Evolutionary conservation across 1,140 invertebrate species (phyloP).

Genomic region (Chionoecetes opilio): DNA sequence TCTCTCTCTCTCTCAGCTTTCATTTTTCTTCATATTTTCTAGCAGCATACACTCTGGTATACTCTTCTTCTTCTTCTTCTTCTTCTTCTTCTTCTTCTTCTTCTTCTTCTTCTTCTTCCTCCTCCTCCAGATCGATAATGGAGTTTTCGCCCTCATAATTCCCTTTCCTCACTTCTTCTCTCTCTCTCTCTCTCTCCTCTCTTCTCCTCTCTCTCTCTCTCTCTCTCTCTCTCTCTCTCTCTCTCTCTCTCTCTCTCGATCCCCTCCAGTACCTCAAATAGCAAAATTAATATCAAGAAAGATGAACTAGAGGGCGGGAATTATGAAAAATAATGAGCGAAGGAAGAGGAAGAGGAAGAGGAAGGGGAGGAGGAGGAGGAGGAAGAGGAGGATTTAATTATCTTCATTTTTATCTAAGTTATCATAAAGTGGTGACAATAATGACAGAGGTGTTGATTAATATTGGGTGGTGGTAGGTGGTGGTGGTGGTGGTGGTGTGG

Average conservation of each 20-base stretch:
- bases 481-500: no score
- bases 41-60: not conserved
- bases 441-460: no score
- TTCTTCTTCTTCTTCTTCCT: not conserved
- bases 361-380: not conserved
- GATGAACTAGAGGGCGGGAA: not conserved
- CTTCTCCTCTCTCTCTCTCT: conserved; percentile 37
- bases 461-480: no score
- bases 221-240: conserved; percentile 32
- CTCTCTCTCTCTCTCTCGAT: not conserved
- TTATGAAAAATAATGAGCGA: not conserved
- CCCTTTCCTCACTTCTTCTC: not conserved
- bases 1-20: not conserved
- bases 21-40: not conserved
- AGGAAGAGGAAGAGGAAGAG: not conserved
- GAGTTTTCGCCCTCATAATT: not conserved
- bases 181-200: conserved; percentile 15
- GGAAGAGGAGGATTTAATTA: not conserved
- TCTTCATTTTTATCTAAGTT: no score
- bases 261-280: not conserved
- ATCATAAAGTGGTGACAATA: no score
- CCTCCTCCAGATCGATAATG: not conserved
- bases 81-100: not conserved
- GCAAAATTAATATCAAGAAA: not conserved
- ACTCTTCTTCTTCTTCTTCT: not conserved